Base-by-base conservation (phyloP, 2,113 vertebrate species). In the Zosterops hypoxanthus region DNA sequence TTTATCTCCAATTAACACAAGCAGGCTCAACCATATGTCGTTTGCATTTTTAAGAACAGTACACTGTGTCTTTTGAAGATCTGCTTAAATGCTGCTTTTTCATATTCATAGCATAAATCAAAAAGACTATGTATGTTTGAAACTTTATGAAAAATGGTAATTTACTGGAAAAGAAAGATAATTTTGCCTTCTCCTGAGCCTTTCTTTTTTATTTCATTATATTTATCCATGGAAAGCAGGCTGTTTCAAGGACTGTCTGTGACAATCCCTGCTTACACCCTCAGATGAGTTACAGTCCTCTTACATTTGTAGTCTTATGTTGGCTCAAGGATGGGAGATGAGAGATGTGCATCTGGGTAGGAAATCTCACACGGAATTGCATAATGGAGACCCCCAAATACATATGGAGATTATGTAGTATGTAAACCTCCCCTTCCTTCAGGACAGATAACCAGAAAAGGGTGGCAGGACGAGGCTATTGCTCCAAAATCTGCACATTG, bases 1-100 rank as follows among this genome's bases (percentile, higher is more conserved):
- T 96, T 86, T 31, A 85, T 89, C 76, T 80, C n/a, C 60, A 68
- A 82, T 87, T 84, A 92, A 81, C 52, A 83, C 73, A 83, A 85
- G 55, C 66, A 86, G 47, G 34, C 75, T 89, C 55, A 89, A 31
- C 52, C 71, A 31, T 61, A 76, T 82, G 87, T 50, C 21, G 3
- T 88, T 69, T 92, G 56, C 50, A 55, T 88, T 90, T 83, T 73
- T 84, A 85, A 59, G 76, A 91, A 80, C 50, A 86, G 65, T 61
- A 94, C 56, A 52, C 22, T 1, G 0, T 19, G 47, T 63, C 66
- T 90, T 65, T 93, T 57, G 50, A 86, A 77, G 44, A 61, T 61
- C 53, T 87, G 60, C 47, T 71, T 75, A 22, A 87, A 85, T 21
- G n/a, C 6, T 90, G 52, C 59, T 44, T 90, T 95, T 96, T 55